These are phyloP conservation scores for Antidorcas marsupialis DNA, from an alignment of 2,113 vertebrate genomes.

Conservation along the genomic window DNA sequence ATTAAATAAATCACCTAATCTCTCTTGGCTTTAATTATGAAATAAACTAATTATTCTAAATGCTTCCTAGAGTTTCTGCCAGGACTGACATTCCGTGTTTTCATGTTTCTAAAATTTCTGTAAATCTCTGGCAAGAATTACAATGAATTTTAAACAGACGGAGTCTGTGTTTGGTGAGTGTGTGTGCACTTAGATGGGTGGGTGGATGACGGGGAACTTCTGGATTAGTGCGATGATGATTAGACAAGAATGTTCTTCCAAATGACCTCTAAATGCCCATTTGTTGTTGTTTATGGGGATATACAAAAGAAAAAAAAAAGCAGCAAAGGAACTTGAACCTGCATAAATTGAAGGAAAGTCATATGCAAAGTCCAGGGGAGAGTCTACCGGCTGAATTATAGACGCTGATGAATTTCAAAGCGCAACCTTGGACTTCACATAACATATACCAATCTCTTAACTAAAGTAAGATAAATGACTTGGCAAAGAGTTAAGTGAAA, in stretches of 20 bases:
- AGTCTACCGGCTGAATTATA: not conserved
- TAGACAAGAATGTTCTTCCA: not conserved
- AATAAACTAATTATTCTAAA: not conserved
- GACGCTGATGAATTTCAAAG: not conserved
- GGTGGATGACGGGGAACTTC: not conserved
- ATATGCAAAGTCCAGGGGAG: not conserved
- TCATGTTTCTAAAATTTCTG: not conserved
- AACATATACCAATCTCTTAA: not conserved
- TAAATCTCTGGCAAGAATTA: not conserved
- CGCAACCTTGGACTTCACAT: not conserved
- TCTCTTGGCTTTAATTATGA: not conserved
- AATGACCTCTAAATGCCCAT: not conserved
- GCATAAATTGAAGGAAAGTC: not conserved
- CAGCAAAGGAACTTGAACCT: not conserved
- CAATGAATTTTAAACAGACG: not conserved
- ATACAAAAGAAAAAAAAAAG: not conserved
- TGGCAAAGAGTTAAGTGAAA: not conserved
- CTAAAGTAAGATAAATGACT: not conserved
- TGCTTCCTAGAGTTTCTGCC: not conserved
- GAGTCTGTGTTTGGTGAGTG: not conserved
- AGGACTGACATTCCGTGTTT: not conserved
- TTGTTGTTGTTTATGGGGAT: not conserved
- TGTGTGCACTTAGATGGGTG: not conserved
- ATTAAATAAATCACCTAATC: not conserved
- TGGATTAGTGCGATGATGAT: not conserved